Evolutionary conservation across 2,797 vertebrate species (phyloP).

Genomic region (Megalops cyprinoides): DNA sequence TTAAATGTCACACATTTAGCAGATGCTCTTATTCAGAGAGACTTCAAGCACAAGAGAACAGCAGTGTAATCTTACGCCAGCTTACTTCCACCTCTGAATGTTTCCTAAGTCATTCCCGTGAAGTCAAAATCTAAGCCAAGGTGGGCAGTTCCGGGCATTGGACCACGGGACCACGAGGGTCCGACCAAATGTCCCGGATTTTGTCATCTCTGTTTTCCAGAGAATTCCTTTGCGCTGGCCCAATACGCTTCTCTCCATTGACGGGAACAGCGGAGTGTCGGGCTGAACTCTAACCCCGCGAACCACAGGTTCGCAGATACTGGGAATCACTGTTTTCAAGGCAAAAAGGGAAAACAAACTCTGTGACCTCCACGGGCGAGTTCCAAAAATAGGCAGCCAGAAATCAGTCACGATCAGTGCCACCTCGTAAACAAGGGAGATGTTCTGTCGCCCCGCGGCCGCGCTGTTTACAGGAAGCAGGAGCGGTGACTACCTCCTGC

Average conservation of each 20-base stretch:
- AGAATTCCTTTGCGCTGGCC: neutral
- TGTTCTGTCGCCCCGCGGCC: conserved; percentile 5
- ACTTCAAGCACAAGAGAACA: too few species aligned
- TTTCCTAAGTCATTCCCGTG: neutral
- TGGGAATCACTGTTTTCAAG: neutral
- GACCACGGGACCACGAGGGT: neutral
- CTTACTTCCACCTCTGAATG: neutral
- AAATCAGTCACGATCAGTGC: neutral
- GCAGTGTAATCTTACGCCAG: neutral
- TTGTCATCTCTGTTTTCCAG: neutral
- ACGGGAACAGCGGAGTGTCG: neutral
- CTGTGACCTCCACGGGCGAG: too few species aligned
- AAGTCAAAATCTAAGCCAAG: neutral
- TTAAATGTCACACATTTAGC: too few species aligned
- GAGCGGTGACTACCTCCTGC: neutral
- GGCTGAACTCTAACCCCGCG: neutral
- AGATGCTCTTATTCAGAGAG: too few species aligned
- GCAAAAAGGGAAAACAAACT: too few species aligned
- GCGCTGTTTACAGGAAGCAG: conserved; percentile 16
- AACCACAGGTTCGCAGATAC: neutral
- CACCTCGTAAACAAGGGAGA: neutral
- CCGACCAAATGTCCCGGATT: neutral
- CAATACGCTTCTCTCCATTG: neutral
- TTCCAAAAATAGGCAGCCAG: too few species aligned
- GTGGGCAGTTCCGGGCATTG: neutral